These are phyloP conservation scores for Ameiurus melas DNA, from an alignment of 2,113 vertebrate species.

Conservation along the genomic window DNA sequence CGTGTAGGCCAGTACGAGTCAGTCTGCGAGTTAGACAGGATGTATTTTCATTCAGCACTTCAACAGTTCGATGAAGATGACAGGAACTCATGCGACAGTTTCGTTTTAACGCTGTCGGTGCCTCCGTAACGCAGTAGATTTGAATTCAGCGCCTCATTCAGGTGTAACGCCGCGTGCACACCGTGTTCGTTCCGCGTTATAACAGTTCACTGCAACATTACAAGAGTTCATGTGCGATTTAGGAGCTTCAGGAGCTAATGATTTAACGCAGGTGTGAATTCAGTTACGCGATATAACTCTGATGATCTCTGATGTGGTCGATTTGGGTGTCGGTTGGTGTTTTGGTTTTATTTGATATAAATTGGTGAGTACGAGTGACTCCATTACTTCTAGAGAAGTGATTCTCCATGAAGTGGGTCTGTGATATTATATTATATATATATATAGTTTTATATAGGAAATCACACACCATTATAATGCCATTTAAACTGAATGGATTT, in stretches of 20 bases:
- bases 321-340: background rate
- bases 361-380: background rate
- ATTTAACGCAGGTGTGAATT: background rate
- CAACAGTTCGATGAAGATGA: background rate
- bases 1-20: background rate
- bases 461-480: background rate
- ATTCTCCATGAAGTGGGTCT: background rate
- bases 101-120: background rate
- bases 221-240: background rate
- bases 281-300: background rate
- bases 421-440: background rate
- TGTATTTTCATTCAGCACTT: background rate
- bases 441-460: background rate
- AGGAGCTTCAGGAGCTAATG: background rate
- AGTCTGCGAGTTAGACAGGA: background rate
- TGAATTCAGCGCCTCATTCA: background rate
- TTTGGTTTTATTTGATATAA: background rate
- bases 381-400: background rate
- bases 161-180: background rate
- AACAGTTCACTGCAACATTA: background rate
- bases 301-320: background rate
- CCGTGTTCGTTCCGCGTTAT: background rate
- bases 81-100: background rate
- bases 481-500: background rate
- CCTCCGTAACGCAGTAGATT: background rate